These are phyloP conservation scores for Cichlasoma orientale DNA, from an alignment of 2,797 vertebrate species.

Conservation along the genomic window DNA sequence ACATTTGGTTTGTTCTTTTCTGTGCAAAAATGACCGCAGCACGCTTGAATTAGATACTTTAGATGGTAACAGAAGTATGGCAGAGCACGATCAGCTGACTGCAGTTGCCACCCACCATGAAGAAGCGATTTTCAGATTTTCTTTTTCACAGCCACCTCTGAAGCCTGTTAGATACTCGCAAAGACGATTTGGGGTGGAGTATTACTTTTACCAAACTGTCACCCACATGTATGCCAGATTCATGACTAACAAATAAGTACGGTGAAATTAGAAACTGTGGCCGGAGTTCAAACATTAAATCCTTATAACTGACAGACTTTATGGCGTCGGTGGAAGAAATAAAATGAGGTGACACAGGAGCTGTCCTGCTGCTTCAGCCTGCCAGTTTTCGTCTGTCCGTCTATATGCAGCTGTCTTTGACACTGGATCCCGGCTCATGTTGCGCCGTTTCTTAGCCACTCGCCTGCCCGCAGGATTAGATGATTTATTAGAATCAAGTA, in stretches of 20 bases:
- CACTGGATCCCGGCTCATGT: slow-evolving; percentile 45
- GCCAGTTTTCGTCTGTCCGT: slow-evolving; percentile 31
- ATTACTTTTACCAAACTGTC: slow-evolving; percentile 19
- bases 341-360: slow-evolving; percentile 60
- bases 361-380: slow-evolving; percentile 13
- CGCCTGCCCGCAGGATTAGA: slow-evolving; percentile 4
- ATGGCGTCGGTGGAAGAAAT: slow-evolving; percentile 55
- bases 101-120: slow-evolving; percentile 12
- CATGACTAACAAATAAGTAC: slow-evolving; percentile 29
- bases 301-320: slow-evolving; percentile 52
- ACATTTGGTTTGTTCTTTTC: background rate
- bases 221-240: slow-evolving; percentile 6
- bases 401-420: slow-evolving; percentile 51
- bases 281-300: slow-evolving; percentile 42
- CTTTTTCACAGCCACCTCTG: background rate
- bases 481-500: slow-evolving; percentile 50
- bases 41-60: background rate
- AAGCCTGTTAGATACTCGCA: background rate
- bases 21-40: background rate
- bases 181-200: slow-evolving; percentile 5
- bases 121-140: slow-evolving; percentile 6
- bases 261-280: slow-evolving; percentile 43
- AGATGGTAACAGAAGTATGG: background rate
- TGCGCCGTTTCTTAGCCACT: slow-evolving; percentile 29
- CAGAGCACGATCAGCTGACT: background rate